Base-by-base conservation (phyloP, 2,888 invertebrate genomes). In the Falcaria lacertinaria region DNA sequence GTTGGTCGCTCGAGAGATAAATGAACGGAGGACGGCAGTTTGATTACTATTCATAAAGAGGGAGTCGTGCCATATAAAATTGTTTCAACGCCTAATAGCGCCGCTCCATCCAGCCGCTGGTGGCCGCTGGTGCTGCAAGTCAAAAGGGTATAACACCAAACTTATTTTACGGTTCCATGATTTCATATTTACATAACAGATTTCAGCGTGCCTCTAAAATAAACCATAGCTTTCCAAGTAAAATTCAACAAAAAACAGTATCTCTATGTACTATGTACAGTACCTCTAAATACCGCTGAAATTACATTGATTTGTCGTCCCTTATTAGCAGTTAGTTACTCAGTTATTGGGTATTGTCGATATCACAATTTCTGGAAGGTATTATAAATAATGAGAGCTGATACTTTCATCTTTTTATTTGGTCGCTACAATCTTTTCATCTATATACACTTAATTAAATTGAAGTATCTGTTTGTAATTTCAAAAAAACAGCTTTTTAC, bases 21-120 rank as follows among this genome's bases (percentile, higher is more conserved):
- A 80, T 79, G 74, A 75, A 71, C 67, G 65, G 58, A 60, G 66
- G 73, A 61, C 63, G 64, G 68, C 58, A 66, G 69, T 75, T 74
- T 80, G 75, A 80, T 82, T 81, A 81, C 74, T 80, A 79, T 80
- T 74, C 76, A 80, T 80, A 76, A 81, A 80, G 75, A 73, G 73
- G 66, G 68, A 69, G 69, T 66, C 65, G 58, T 60, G 60, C 47
- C 62, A 69, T 69, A 71, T 72, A 69, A 76, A 77, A 69, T 68
- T 70, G 63, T 67, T 62, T 60, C 61, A 61, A 53, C 50, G 59
- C 50, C 56, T 62, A 64, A 64, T 50, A 64, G 50, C 44, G 44
- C 19, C 40, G 35, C 43, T 28, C 8, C 45, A 43, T 28, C 11
- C 7, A 11, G 28, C 45, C 44, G 46, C 42, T 53, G 60, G 53